Evolutionary conservation across 2,888 invertebrate species (phyloP), one percentile per base, ranked within the genome.

Genomic region (Melanophora roralis): DNA sequence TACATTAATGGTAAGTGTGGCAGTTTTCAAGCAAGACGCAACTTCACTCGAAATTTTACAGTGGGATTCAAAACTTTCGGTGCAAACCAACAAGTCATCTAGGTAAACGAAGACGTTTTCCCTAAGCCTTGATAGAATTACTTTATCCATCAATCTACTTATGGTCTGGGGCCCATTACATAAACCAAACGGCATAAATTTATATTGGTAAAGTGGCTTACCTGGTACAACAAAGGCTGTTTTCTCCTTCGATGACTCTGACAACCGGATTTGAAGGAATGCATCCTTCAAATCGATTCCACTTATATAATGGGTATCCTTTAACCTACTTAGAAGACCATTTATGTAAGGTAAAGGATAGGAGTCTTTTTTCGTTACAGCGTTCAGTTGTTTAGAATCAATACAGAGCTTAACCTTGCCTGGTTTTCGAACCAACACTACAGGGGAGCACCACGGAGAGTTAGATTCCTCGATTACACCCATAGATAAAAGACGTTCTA

Each of bases 191-290:
- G 82, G 78, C 73, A 82, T 82, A 23, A 78, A 67, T 14, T 27
- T 67, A 32, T 74, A 81, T 19, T 82, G 78, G 47, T 69, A 81
- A 4, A 81, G 47, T 0, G 78, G 64, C n/a, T 69, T 59, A 11
- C 76, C 81, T n/a, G 76, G 86, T 4, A 86, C 84, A 0, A 83
- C 72, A 36, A 81, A 82, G 0, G 85, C 85, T 1, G 85, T 86
- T 19, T 55, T 53, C n/a, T 65, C 49, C 14, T 65, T 65, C 9
- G 49, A 65, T 2, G 60, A 60, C 12, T 60, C 60, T 3, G 43
- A 16, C 7, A 60, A 21, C 4, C 32, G 43, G 5, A 60, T 64
- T 19, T 47, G 47, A 7, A 59, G 21, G 21, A 59, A 59, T 9
- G 57, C 57, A 8, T 59, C 57, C 21, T 65, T 65, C 16, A 62